Evolutionary conservation across 2,113 vertebrate genomes (phyloP).

Genomic region (Spheniscus mendiculus): DNA sequence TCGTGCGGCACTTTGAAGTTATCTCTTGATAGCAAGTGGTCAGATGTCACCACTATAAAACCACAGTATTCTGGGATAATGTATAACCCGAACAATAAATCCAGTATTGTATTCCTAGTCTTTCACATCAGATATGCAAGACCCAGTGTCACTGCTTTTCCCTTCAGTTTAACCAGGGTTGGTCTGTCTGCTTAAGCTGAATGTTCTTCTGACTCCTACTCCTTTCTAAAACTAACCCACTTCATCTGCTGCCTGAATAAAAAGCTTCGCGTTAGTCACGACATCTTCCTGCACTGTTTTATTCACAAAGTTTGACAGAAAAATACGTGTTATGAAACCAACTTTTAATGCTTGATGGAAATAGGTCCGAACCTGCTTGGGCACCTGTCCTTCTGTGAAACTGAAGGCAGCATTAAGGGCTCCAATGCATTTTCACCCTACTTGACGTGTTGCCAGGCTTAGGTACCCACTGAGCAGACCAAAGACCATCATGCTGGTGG

Average conservation of each 20-base stretch:
- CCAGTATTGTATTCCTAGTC: background rate
- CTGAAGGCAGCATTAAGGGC: background rate
- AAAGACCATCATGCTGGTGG: background rate
- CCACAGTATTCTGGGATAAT: conserved; percentile 36
- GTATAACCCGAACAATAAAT: conserved; percentile 46
- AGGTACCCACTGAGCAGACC: background rate
- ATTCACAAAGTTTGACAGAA: conserved; percentile 71
- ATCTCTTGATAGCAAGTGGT: conserved; percentile 30
- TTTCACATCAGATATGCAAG: conserved; percentile 56
- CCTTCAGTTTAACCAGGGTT: conserved; percentile 32
- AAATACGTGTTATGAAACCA: conserved; percentile 57
- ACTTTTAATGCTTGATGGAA: conserved; percentile 12
- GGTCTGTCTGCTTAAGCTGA: conserved; percentile 58
- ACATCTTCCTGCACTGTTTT: conserved; percentile 72
- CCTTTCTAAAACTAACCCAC: conserved; percentile 72
- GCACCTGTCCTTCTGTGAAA: background rate
- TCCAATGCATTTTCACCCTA: background rate
- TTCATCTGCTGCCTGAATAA: conserved; percentile 75
- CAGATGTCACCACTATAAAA: conserved; percentile 55
- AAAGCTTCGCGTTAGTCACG: conserved; percentile 56
- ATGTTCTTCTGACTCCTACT: conserved; percentile 70
- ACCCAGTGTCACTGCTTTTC: background rate
- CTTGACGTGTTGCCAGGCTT: background rate
- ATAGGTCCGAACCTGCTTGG: background rate
- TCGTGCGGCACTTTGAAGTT: conserved; percentile 19